Base-by-base conservation (phyloP, 1,140 invertebrate genomes). In the Heliconius hewitsoni region DNA sequence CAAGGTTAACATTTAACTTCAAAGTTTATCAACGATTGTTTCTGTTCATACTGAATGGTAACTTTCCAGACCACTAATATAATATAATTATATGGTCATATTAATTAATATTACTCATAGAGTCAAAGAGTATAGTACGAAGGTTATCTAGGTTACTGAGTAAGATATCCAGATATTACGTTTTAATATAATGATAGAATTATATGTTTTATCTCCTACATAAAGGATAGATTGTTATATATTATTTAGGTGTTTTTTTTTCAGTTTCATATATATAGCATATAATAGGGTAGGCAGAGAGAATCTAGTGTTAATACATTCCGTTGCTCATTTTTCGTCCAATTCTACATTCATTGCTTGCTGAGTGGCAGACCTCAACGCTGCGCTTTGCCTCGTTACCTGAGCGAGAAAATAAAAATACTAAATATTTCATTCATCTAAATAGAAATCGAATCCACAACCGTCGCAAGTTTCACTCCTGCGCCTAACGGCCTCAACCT, bases 11-110 rank as follows among this genome's bases (percentile, higher is more conserved):
- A 6, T 66, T 66, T 66, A 30, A 66, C 60, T 30, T 27, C 27
- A 60, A 11, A 60, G 42, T 46, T 60, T 60, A 66, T 66, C 60
- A 66, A 66, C 27, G 60, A 3, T 66, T 30, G 60, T 66, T 66
- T 30, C 27, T 66, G 27, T 66, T 66, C 18, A 66, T 66, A 30
- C 2, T 66, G 18, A 66, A 30, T 30, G 9, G 60, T 66, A 66
- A 66, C 60, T 66, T 66, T 66, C 60, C 60, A 66, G 27, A 66
- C 13, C n/a, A 57, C n/a, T 23, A 23, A 23, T 23, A 57, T 23
- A 9, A 23, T 30, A 37, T 30, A 37, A 37, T 37, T 27, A 30
- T 66, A 66, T 30, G n/a, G 50, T 3, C 19, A 18, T 66, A 16
- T 30, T 66, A 66, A 66, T 66, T 66, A 1, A 60, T n/a, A 52